Evolutionary conservation across 1,140 invertebrate genomes (phyloP), one percentile per base, ranked within the genome.

Genomic region (Caenorhabditis tropicalis): DNA sequence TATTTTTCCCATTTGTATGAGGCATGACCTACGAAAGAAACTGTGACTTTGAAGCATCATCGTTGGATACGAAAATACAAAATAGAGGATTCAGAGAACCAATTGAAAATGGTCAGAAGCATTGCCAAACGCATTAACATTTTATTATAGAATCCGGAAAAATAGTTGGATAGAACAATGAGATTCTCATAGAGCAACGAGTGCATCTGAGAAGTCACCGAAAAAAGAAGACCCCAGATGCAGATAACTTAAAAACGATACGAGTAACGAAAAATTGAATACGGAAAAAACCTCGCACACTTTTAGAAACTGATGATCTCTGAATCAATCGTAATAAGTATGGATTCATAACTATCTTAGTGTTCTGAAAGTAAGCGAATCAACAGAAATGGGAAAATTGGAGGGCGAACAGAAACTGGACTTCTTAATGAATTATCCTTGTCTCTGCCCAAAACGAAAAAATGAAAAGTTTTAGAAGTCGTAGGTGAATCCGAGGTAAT

Each of bases 401-500:
- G 36, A 43, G 21, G 5, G 65, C 16, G 33, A 74, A 46, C 58
- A 10, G 10, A 51, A 51, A 56, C 53, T 10, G 24, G n/a, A 56
- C 10, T 24, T 51, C n/a, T 19, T 9, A 46, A 2, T 12, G 43
- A 46, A 51, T 21, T 27, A 27, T 56, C 24, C 15, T 7, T 7
- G 19, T 43, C 3, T 46, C 31, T 31, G 58, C 58, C 36, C 58
- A 15, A 43, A 74, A 74, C 65, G 36, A n/a, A 5, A 10, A 43
- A 19, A 3, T 10, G 2, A 24, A 27, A 19, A 33, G 4, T 15
- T 33, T 86, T 83, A 95, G 91, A 95, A 97, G 93, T 99, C 96
- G 92, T 98, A 97, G 89, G 95, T 95, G 92, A 97, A 98, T 89
- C 99, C 96, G 92, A 96, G 97, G 92, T 99, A 99, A 33, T 95